Evolutionary conservation across 2,113 vertebrate genomes (phyloP).

Genomic region (Alces alces): DNA sequence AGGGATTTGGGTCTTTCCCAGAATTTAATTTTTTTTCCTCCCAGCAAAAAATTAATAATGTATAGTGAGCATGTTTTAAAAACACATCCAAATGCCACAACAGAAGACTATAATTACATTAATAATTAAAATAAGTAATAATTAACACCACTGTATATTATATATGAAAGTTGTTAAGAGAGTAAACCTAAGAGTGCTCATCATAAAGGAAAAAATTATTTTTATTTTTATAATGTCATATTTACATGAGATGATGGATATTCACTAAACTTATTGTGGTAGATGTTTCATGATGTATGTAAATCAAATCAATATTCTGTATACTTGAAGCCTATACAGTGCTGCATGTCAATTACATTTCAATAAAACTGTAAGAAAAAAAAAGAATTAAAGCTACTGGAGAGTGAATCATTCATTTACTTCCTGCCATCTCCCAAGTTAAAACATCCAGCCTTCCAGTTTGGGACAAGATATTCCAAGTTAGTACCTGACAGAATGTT

Average conservation of each 20-base stretch:
- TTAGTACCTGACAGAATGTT: not conserved
- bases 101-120: conserved; percentile 6
- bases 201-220: not conserved
- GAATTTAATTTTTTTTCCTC: not conserved
- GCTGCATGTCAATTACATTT: not conserved
- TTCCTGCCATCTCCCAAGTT: not conserved
- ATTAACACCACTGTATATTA: not conserved
- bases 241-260: not conserved
- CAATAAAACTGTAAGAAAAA: not conserved
- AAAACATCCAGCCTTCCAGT: not conserved
- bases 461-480: not conserved
- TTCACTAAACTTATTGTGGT: not conserved
- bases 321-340: not conserved
- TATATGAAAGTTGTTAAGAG: not conserved
- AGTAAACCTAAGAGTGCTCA: not conserved
- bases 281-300: not conserved
- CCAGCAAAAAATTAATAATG: not conserved
- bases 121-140: not conserved
- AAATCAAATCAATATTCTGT: not conserved
- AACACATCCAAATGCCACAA: not conserved
- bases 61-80: conserved; percentile 4
- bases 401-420: not conserved
- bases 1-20: not conserved
- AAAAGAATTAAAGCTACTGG: not conserved
- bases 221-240: not conserved